Evolutionary conservation across 1,140 invertebrate species (phyloP).

Genomic region (Pseudomyrmex sp.): DNA sequence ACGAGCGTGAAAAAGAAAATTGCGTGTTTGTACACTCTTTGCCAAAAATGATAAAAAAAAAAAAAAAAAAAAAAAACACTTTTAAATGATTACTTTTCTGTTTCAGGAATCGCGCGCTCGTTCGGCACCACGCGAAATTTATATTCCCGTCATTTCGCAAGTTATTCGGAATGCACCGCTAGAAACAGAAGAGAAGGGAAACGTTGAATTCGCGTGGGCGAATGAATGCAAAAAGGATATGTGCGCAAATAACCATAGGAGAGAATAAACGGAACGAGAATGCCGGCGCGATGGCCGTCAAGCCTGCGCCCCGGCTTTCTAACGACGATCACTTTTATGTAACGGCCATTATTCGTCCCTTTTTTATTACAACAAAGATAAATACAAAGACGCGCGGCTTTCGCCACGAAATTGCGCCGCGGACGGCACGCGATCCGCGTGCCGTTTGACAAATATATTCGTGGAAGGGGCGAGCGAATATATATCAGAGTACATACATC

Average conservation of each 20-base stretch:
- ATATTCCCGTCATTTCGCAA: neutral
- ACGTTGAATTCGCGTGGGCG: constrained; percentile 42
- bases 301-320: constrained; percentile 78
- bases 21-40: neutral
- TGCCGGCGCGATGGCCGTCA: constrained; percentile 64
- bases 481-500: constrained; percentile 27
- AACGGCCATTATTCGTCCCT: constrained; percentile 80
- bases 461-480: neutral
- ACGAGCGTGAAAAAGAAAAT: neutral
- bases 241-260: constrained; percentile 22
- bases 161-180: neutral
- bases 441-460: constrained; percentile 36
- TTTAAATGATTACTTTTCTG: constrained; percentile 1
- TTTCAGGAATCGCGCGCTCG: neutral
- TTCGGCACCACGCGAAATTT: neutral
- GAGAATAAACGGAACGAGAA: constrained; percentile 61
- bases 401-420: constrained; percentile 31
- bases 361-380: constrained; percentile 82
- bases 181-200: constrained; percentile 31
- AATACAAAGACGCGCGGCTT: constrained; percentile 77
- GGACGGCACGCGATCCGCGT: constrained; percentile 22
- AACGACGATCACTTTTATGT: constrained; percentile 82
- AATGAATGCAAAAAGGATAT: constrained; percentile 42
- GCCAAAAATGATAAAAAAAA: neutral
- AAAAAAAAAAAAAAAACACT: neutral